Evolutionary conservation across 2,113 vertebrate species (phyloP).

Genomic region (Talpa occidentalis): DNA sequence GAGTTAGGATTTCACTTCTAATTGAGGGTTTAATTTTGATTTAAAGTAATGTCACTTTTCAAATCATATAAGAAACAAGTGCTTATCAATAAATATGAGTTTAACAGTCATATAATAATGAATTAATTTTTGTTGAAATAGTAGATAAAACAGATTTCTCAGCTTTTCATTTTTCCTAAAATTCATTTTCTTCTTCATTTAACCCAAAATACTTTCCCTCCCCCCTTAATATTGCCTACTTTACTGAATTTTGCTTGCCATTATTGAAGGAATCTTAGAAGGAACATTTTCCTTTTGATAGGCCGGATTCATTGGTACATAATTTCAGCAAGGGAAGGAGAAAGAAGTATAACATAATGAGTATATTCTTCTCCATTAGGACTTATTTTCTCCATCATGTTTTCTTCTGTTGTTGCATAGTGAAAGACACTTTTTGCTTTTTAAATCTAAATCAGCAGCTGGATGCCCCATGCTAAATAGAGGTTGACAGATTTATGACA

Average conservation of each 20-base stretch:
- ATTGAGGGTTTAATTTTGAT: not conserved
- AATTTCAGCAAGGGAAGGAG: not conserved
- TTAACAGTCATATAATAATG: not conserved
- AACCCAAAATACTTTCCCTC: not conserved
- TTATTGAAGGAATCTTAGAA: not conserved
- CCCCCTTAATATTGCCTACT: not conserved
- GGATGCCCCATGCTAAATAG: not conserved
- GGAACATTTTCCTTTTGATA: not conserved
- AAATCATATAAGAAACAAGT: not conserved
- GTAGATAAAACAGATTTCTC: not conserved
- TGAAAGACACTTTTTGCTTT: not conserved
- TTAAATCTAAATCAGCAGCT: not conserved
- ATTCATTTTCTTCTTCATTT: not conserved
- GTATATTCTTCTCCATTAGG: not conserved
- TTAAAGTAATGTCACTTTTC: not conserved
- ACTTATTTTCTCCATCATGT: not conserved
- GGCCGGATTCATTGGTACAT: not conserved
- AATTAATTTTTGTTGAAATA: conserved; percentile 17
- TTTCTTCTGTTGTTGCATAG: not conserved
- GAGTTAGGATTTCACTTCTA: not conserved
- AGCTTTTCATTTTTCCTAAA: not conserved
- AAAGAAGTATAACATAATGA: not conserved
- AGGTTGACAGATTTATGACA: not conserved
- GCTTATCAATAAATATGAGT: not conserved
- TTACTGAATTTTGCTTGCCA: not conserved